phyloP scores from a whole-genome alignment of 2,113 vertebrate species.

The Charina bottae region DNA sequence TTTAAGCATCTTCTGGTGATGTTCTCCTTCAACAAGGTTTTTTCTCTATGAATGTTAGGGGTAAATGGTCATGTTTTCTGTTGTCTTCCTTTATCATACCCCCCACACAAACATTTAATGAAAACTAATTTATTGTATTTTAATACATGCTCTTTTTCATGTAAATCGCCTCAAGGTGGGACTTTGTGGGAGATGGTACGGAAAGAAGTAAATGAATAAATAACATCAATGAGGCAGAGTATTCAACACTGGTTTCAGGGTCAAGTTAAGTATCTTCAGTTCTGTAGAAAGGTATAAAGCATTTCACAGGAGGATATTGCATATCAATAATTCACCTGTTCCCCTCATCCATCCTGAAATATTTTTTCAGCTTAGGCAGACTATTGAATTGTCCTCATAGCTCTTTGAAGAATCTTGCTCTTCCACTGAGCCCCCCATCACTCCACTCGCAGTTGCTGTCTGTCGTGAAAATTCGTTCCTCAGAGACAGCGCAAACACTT shows the following conservation, averaged over 20 bases:
- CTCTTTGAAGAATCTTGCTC: neutral
- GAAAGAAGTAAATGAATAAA: neutral
- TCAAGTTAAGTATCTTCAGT: neutral
- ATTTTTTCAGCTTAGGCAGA: neutral
- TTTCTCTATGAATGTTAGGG: neutral
- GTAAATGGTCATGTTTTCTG: neutral
- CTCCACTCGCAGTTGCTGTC: neutral
- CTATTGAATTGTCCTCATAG: neutral
- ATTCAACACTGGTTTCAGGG: neutral
- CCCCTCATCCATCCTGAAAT: neutral
- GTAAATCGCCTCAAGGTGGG: neutral
- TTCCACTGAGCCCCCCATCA: neutral
- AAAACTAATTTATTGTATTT: neutral
- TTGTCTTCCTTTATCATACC: neutral
- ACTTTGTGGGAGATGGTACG: neutral
- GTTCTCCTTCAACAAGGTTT: neutral
- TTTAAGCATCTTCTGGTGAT: neutral
- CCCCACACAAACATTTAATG: neutral
- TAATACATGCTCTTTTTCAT: neutral
- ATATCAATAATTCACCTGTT: neutral
- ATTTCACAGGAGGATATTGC: neutral
- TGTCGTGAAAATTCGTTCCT: neutral
- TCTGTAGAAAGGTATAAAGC: neutral
- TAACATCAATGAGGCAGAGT: neutral
- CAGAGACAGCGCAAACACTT: neutral